phyloP scores from a whole-genome alignment of 2,888 invertebrate genomes.

The Brachypalpus laphriformis region DNA sequence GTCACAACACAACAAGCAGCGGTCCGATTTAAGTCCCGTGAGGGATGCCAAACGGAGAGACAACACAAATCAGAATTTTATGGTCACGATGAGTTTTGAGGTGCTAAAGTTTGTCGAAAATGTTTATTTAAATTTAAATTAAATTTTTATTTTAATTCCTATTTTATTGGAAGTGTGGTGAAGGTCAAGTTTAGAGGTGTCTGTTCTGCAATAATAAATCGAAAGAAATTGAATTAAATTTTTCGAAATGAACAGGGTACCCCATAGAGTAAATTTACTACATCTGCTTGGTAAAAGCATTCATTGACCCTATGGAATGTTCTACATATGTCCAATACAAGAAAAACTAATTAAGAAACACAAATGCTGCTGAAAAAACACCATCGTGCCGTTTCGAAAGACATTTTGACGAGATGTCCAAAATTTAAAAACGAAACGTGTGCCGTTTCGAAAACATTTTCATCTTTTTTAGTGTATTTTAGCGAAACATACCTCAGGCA shows the following conservation, averaged over 20 bases:
- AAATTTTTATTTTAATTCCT: no score
- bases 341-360: conserved; percentile 19
- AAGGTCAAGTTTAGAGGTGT: conserved; percentile 4
- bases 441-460: no score
- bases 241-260: background rate
- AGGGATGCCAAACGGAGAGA: background rate
- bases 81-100: background rate
- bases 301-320: conserved; percentile 16
- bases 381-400: background rate
- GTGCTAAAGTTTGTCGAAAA: background rate
- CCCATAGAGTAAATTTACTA: background rate
- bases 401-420: conserved; percentile 32
- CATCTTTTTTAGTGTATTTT: background rate
- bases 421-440: conserved; percentile 2
- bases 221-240: background rate
- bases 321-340: conserved; percentile 21
- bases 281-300: conserved; percentile 7
- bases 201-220: background rate
- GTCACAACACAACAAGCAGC: background rate
- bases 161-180: background rate
- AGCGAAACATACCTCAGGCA: background rate
- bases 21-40: background rate
- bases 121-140: background rate
- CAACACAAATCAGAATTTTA: conserved; percentile 1
- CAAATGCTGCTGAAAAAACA: no score